These are phyloP conservation scores for Anthopleura sola DNA, from an alignment of 64 coral and sea anemone species.

Conservation along the genomic window DNA sequence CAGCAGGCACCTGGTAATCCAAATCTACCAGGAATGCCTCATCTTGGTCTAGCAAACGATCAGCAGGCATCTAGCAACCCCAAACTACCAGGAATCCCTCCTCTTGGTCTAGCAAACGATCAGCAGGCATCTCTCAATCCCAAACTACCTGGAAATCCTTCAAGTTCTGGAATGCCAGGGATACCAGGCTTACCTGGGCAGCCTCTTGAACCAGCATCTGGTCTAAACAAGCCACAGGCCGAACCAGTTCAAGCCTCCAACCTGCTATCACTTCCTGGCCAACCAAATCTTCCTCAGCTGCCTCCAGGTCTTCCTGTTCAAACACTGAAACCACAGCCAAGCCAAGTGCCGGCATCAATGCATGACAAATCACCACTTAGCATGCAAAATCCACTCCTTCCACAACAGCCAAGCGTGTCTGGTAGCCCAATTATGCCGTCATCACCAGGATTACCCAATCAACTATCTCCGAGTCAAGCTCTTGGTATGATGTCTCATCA, in stretches of 20 bases:
- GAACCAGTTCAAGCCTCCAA: not conserved
- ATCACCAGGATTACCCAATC: not conserved
- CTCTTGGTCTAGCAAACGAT: conserved; percentile 24
- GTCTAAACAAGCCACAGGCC: not conserved
- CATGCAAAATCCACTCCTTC: not conserved
- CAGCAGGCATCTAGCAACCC: conserved; percentile 18
- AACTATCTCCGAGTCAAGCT: not conserved
- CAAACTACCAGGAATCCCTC: not conserved
- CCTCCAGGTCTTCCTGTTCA: not conserved
- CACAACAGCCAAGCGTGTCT: not conserved
- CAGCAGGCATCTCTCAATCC: conserved; percentile 13
- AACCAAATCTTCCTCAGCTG: not conserved
- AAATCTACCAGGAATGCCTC: not conserved
- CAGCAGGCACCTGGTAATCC: conserved; percentile 16
- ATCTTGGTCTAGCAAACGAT: conserved; percentile 19
- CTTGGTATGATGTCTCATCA: conserved; percentile 6
- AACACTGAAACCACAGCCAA: not conserved
- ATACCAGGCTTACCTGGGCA: not conserved
- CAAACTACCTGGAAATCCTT: not conserved
- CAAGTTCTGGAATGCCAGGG: not conserved
- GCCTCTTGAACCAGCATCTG: not conserved
- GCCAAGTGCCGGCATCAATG: not conserved
- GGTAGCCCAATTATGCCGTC: not conserved
- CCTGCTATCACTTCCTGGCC: not conserved
- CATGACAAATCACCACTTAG: not conserved